phyloP scores from a whole-genome alignment of 2,888 invertebrate genomes.

The Monopis laevigella region DNA sequence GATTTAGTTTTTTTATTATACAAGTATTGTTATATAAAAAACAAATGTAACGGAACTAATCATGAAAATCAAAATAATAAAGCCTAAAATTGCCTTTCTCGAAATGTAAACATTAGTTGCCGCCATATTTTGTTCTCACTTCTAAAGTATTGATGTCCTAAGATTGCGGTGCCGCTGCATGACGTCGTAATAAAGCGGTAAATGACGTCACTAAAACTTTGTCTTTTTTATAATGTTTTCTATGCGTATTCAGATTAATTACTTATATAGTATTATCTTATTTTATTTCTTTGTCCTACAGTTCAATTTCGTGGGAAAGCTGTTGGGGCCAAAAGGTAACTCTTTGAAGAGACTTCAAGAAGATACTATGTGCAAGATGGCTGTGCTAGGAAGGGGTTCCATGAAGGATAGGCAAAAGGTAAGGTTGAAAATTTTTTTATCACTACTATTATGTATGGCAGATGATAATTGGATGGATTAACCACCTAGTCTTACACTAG shows the following conservation, averaged over 20 bases:
- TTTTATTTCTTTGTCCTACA: slow-evolving; percentile 67
- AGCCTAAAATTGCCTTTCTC: too few species aligned
- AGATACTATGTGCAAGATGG: slow-evolving; percentile 96
- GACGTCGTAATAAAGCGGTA: background rate
- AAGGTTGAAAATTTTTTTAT: slow-evolving; percentile 14
- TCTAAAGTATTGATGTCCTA: background rate
- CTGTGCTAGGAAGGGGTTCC: slow-evolving; percentile 90
- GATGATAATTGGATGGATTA: too few species aligned
- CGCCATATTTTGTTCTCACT: too few species aligned
- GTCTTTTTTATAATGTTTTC: background rate
- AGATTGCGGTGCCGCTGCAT: background rate
- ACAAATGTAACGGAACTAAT: too few species aligned
- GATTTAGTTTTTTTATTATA: too few species aligned
- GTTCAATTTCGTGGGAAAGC: slow-evolving; percentile 97
- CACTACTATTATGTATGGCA: background rate
- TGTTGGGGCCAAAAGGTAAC: slow-evolving; percentile 93
- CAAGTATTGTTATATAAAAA: too few species aligned
- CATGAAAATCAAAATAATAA: too few species aligned
- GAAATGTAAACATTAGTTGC: too few species aligned
- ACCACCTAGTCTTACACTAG: too few species aligned
- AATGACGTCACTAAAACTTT: background rate
- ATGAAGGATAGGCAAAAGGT: slow-evolving; percentile 94
- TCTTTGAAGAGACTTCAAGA: slow-evolving; percentile 92
- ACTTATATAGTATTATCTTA: slow-evolving; percentile 12
- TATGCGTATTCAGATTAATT: too few species aligned